These are phyloP conservation scores for Quadroppia sp. DNA, from an alignment of 2,888 invertebrate species.

Conservation along the genomic window DNA sequence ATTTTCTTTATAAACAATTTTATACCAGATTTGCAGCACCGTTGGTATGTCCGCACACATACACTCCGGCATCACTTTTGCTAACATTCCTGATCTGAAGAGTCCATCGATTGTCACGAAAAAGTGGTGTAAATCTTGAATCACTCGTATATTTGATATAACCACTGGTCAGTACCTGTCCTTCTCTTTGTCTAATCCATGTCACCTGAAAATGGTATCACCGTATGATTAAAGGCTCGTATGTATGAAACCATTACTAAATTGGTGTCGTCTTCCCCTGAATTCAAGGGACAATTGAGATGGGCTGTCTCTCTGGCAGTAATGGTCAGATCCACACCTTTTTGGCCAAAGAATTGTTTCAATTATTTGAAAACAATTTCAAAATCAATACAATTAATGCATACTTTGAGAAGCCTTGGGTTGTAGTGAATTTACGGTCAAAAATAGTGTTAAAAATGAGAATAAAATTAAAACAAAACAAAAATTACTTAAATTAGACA, in stretches of 20 bases:
- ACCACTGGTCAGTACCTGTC: slow-evolving; percentile 3
- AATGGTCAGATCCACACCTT: background rate
- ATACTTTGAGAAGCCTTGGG: background rate
- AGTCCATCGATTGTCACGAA: background rate
- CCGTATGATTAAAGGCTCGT: background rate
- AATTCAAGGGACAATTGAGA: background rate
- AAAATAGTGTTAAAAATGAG: background rate
- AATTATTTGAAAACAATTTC: too few species aligned
- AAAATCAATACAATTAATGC: background rate
- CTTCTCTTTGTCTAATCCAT: slow-evolving; percentile 13
- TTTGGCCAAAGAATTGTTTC: too few species aligned
- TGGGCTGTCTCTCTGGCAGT: slow-evolving; percentile 5
- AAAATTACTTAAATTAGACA: too few species aligned
- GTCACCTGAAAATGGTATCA: background rate
- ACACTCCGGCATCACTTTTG: background rate
- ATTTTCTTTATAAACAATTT: too few species aligned
- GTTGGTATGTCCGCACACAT: background rate
- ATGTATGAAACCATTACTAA: background rate
- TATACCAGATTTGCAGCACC: background rate
- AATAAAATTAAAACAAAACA: background rate
- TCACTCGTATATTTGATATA: background rate
- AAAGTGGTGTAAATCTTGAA: background rate
- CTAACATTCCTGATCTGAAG: background rate
- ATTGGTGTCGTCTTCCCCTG: background rate
- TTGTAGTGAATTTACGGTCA: background rate